Conservation (phyloP, 1,140 invertebrate genomes). For the Papilio polyxenes region DNA sequence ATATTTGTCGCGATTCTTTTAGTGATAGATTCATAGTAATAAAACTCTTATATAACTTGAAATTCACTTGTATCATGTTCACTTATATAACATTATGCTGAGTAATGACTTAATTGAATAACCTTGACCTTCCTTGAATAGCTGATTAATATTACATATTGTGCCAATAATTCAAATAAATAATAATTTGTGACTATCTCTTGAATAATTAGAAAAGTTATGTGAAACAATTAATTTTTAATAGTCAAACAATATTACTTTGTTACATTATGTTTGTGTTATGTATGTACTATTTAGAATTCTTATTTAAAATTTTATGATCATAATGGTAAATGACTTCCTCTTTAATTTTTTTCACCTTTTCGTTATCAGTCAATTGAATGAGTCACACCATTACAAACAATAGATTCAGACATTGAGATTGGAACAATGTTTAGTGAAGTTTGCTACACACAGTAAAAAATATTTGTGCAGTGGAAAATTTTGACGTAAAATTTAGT, state of each 20-base stretch:
- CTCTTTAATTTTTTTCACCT: constrained; percentile 34
- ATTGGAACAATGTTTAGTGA: constrained; percentile 19
- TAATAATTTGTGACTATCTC: background rate
- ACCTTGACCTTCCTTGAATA: background rate
- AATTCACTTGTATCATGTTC: background rate
- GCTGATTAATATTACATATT: background rate
- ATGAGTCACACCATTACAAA: constrained; percentile 48
- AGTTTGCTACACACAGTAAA: background rate
- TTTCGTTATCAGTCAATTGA: constrained; percentile 47
- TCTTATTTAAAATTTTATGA: background rate
- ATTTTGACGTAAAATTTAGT: background rate
- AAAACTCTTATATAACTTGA: background rate
- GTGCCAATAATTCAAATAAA: background rate
- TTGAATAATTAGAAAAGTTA: background rate
- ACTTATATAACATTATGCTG: background rate
- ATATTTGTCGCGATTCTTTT: background rate
- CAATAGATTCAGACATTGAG: constrained; percentile 24
- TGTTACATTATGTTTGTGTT: background rate
- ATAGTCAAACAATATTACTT: background rate
- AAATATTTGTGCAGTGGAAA: constrained; percentile 14
- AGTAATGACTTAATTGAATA: background rate
- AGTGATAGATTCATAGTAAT: background rate
- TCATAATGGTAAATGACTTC: constrained; percentile 11
- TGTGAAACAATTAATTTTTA: background rate
- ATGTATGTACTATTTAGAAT: background rate